Evolutionary conservation across 2,888 invertebrate genomes (phyloP).

Genomic region (Apodemia duryi): DNA sequence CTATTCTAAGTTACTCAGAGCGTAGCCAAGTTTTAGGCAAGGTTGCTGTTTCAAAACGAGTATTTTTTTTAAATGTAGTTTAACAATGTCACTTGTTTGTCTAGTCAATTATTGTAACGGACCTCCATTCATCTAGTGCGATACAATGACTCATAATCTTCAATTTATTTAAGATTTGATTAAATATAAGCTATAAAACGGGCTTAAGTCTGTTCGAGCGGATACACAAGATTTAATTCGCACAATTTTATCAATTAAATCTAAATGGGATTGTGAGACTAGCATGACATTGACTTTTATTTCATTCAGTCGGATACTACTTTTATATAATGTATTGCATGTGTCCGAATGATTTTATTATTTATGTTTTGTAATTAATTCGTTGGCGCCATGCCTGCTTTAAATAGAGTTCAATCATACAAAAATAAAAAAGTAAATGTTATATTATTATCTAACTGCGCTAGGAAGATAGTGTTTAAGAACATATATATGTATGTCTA

Average conservation of each 20-base stretch:
- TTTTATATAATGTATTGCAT: slow-evolving; percentile 9
- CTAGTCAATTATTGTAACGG: slow-evolving; percentile 3
- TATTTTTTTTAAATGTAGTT: too few relatives aligned
- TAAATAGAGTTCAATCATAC: not conserved
- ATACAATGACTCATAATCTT: slow-evolving; percentile 3
- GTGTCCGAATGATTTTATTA: slow-evolving; percentile 3
- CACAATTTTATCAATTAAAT: slow-evolving; percentile 15
- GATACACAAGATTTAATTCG: slow-evolving; percentile 6
- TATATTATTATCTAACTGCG: too few relatives aligned
- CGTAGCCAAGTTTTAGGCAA: too few relatives aligned
- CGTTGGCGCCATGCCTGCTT: not conserved
- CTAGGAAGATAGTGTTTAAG: too few relatives aligned
- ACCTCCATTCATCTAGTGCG: not conserved
- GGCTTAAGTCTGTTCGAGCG: not conserved
- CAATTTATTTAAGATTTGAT: not conserved
- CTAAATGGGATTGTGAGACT: slow-evolving; percentile 13
- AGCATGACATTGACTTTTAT: slow-evolving; percentile 14
- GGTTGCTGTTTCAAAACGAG: too few relatives aligned
- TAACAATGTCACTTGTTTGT: not conserved
- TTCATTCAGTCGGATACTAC: slow-evolving; percentile 11
- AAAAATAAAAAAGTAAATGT: too few relatives aligned
- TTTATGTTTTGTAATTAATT: slow-evolving; percentile 7
- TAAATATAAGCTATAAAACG: slow-evolving; percentile 5
- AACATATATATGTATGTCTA: too few relatives aligned
- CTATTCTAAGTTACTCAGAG: too few relatives aligned